phyloP scores from a whole-genome alignment of 2,888 invertebrate species.

The Platypus cylindrus region DNA sequence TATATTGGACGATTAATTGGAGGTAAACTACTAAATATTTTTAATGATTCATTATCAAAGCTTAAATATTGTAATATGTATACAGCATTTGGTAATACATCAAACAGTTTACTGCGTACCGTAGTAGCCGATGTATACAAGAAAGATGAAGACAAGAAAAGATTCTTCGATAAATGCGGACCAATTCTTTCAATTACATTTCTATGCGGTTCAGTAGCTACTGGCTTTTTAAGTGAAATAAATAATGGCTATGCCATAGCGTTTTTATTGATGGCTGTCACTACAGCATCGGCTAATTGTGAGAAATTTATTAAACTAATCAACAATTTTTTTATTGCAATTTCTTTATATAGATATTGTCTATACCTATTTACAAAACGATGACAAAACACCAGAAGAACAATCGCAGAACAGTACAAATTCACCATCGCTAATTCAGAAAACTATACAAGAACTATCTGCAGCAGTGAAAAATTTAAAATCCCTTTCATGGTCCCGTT shows the following conservation, averaged over 20 bases:
- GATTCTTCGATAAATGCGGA: conserved; percentile 13
- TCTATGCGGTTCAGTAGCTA: conserved; percentile 13
- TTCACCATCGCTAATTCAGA: conserved; percentile 4
- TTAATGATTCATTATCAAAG: not conserved
- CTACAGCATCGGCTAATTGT: conserved; percentile 6
- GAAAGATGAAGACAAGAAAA: conserved; percentile 12
- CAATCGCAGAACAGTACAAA: no score
- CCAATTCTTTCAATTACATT: conserved; percentile 10
- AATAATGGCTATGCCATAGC: conserved; percentile 12
- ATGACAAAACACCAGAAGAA: conserved; percentile 7
- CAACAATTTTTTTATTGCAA: not conserved
- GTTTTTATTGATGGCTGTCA: conserved; percentile 10
- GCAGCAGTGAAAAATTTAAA: conserved; percentile 10
- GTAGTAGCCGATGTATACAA: conserved; percentile 11
- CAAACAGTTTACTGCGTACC: conserved; percentile 11
- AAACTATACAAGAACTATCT: conserved; percentile 8
- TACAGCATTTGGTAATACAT: conserved; percentile 13
- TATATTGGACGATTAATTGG: conserved; percentile 10
- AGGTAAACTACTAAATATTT: conserved; percentile 4
- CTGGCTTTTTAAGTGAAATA: conserved; percentile 17
- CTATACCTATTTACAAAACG: conserved; percentile 6
- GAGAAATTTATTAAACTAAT: conserved; percentile 4
- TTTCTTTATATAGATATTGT: conserved; percentile 12
- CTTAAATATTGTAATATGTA: conserved; percentile 2
- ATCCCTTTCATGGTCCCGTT: conserved; percentile 13